Evolutionary conservation across 2,113 vertebrate genomes (phyloP).

Genomic region (Cebus imitator): DNA sequence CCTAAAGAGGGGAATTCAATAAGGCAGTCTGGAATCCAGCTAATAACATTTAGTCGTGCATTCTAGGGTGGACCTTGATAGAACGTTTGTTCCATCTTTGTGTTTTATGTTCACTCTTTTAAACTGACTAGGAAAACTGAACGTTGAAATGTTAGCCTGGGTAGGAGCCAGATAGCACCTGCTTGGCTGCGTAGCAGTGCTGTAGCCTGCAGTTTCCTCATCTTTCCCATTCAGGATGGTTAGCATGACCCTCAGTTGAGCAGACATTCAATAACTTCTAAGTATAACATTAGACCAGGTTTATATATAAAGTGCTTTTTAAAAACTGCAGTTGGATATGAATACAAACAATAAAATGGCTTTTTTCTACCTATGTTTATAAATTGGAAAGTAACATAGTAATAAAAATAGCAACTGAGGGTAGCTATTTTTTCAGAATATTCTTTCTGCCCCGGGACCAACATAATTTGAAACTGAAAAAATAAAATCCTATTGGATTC

Average conservation of each 20-base stretch:
- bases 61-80: neutral
- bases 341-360: neutral
- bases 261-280: neutral
- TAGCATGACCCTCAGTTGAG: neutral
- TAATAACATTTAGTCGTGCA: neutral
- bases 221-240: neutral
- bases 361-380: neutral
- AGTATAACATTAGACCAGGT: neutral
- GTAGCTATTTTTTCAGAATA: neutral
- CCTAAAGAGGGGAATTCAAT: conserved; percentile 47
- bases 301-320: neutral
- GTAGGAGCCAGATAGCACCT: neutral
- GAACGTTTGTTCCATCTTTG: neutral
- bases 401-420: neutral
- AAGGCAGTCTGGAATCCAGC: neutral
- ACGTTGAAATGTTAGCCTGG: neutral
- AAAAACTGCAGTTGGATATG: neutral
- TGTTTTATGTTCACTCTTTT: neutral
- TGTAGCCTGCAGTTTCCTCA: neutral
- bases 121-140: neutral
- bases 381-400: conserved; percentile 1
- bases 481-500: neutral
- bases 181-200: neutral
- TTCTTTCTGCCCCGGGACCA: neutral
- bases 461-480: neutral